Conservation (phyloP, 1,140 invertebrate genomes). For the Camponotus floridanus region DNA sequence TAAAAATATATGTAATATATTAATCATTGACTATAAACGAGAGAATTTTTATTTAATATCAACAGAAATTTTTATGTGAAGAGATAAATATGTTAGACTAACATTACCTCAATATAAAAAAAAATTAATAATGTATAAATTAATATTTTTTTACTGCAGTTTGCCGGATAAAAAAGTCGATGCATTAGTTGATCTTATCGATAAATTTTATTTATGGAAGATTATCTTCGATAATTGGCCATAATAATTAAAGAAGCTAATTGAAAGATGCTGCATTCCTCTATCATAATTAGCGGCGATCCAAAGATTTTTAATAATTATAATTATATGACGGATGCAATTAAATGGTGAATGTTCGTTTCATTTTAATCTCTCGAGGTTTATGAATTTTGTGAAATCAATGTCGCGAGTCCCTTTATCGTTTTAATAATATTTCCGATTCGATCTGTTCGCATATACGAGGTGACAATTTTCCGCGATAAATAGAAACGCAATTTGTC, state of each 20-base stretch:
- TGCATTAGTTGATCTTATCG: neutral
- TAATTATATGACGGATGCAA: neutral
- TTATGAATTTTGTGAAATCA: neutral
- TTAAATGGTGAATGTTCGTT: neutral
- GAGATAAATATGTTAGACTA: neutral
- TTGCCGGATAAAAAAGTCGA: neutral
- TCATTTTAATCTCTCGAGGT: neutral
- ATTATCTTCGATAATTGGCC: neutral
- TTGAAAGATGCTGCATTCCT: neutral
- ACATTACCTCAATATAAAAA: neutral
- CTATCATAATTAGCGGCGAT: neutral
- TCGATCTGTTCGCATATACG: neutral
- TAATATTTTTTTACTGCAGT: neutral
- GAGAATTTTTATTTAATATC: neutral
- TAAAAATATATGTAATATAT: neutral
- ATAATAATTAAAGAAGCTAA: neutral
- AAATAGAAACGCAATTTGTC: neutral
- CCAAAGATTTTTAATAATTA: neutral
- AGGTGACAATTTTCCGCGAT: neutral
- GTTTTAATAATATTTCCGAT: neutral
- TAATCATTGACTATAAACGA: neutral
- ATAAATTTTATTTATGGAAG: neutral
- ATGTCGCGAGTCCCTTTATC: neutral
- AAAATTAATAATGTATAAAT: neutral
- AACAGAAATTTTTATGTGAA: neutral